Conservation (phyloP, 2,113 vertebrate species). For the Anas platyrhynchos region DNA sequence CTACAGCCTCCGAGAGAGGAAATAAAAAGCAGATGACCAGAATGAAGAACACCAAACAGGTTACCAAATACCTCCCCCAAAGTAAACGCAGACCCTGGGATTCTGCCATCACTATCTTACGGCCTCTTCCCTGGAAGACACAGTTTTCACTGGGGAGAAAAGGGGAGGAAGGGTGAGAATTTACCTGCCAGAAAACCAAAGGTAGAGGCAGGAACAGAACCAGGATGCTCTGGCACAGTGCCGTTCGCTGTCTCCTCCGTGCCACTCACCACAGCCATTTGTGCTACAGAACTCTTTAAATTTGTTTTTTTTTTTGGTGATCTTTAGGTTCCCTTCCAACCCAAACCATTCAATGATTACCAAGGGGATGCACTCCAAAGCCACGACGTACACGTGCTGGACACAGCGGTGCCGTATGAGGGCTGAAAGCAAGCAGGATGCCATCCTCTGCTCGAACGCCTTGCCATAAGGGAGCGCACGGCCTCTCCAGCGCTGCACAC, state of each 20-base stretch:
- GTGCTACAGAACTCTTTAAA: neutral
- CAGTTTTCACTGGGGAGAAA: neutral
- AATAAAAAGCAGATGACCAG: neutral
- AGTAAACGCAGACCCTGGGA: neutral
- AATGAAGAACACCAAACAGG: neutral
- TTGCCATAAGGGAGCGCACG: neutral
- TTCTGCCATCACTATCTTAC: rapidly evolving
- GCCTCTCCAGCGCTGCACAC: neutral
- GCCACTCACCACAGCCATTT: neutral
- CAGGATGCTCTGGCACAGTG: neutral
- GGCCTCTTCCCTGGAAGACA: neutral
- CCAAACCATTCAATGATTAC: neutral
- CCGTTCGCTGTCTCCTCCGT: neutral
- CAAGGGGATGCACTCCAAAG: neutral
- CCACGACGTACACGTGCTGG: rapidly evolving
- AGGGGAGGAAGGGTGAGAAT: neutral
- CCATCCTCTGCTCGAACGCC: neutral
- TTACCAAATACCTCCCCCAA: neutral
- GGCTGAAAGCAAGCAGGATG: neutral
- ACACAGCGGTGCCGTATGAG: neutral
- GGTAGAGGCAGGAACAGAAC: neutral
- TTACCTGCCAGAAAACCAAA: neutral
- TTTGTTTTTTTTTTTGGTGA: neutral
- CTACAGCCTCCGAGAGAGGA: neutral
- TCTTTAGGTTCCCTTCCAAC: neutral